These are phyloP conservation scores for Cisticola juncidis DNA, from an alignment of 2,113 vertebrate species.

Conservation along the genomic window DNA sequence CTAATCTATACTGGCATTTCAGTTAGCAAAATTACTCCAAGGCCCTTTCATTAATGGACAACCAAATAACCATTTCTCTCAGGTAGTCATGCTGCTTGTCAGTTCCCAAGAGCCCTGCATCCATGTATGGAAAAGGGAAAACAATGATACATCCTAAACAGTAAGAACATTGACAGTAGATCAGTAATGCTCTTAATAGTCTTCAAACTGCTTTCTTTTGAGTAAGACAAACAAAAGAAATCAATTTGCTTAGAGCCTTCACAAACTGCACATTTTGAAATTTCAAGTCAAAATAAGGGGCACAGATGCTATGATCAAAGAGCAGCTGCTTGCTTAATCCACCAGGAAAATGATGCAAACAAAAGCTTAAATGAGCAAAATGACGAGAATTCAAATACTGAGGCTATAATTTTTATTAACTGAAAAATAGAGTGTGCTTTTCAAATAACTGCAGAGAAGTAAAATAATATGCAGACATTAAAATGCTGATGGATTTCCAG, in stretches of 20 bases:
- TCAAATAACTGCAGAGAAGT: neutral
- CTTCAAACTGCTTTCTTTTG: neutral
- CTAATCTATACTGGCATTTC: neutral
- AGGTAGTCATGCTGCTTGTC: neutral
- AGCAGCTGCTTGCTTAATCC: constrained; percentile 25
- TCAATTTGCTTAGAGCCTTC: neutral
- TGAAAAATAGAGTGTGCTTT: neutral
- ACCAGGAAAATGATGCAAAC: constrained; percentile 27
- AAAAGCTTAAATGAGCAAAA: neutral
- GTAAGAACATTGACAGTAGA: neutral
- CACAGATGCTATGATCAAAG: constrained; percentile 17
- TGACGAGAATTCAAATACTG: neutral
- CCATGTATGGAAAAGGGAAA: neutral
- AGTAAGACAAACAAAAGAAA: constrained; percentile 9
- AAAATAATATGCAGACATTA: neutral
- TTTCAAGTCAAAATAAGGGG: neutral
- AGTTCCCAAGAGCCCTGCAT: neutral
- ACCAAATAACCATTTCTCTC: neutral
- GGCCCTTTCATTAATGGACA: neutral
- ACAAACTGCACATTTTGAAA: neutral
- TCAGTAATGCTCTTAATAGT: neutral
- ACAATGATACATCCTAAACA: neutral
- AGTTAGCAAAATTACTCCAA: neutral
- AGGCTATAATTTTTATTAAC: neutral
- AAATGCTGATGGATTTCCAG: neutral